These are phyloP conservation scores for Oscheius sp. DNA, from an alignment of 2,888 invertebrate species.

Conservation along the genomic window DNA sequence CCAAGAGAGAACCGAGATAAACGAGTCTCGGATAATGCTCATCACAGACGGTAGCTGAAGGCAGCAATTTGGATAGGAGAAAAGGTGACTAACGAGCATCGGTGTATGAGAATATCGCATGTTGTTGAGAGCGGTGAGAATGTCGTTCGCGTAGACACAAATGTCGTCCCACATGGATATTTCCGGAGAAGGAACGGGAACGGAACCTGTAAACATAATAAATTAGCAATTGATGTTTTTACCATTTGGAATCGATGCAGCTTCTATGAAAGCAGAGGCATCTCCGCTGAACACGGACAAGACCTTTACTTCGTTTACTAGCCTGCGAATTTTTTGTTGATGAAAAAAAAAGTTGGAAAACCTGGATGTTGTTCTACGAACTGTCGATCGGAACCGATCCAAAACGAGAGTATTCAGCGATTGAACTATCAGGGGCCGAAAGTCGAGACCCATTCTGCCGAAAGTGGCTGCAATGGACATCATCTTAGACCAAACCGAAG, in stretches of 20 bases:
- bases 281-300: constrained; percentile 24
- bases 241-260: background rate
- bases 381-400: constrained; percentile 55
- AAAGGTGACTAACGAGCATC: constrained; percentile 48
- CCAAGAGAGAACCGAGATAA: constrained; percentile 55
- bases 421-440: constrained; percentile 63
- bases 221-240: background rate
- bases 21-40: constrained; percentile 48
- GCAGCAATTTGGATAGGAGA: background rate
- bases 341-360: constrained; percentile 24
- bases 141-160: constrained; percentile 65
- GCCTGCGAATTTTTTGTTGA: background rate
- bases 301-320: constrained; percentile 30
- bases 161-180: constrained; percentile 72
- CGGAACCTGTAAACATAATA: constrained; percentile 20
- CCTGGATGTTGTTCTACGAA: constrained; percentile 59
- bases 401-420: constrained; percentile 59
- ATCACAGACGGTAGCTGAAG: constrained; percentile 48
- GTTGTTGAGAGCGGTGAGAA: constrained; percentile 66
- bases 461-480: constrained; percentile 71
- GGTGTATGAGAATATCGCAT: constrained; percentile 66
- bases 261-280: constrained; percentile 1
- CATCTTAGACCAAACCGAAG: constrained; percentile 64
- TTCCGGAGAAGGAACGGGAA: constrained; percentile 63
- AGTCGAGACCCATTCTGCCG: constrained; percentile 73